Evolutionary conservation across 2,113 vertebrate genomes (phyloP), one percentile per base, ranked within the genome.

Genomic region (Cinclus mexicanus): DNA sequence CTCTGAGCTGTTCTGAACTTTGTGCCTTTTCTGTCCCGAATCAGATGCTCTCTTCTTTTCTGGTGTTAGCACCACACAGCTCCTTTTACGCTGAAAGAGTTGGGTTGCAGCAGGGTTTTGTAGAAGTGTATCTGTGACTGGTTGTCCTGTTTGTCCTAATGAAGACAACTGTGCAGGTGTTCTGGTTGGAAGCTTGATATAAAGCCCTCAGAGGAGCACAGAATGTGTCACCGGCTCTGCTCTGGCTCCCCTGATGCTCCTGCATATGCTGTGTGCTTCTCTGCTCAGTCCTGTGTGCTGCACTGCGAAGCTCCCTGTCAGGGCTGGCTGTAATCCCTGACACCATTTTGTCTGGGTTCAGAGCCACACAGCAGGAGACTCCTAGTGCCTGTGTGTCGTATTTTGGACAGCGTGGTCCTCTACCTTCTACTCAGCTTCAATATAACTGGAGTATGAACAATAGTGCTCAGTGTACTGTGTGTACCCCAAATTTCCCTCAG

Each of bases 151-250:
- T 82, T 85, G 70, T 70, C 56, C 25, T 88, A 61, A 49, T 65
- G 56, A 70, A 65, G 86, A 41, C 26, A 78, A 5, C 26, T 29
- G 37, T 37, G 50, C 7, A 1, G 21, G 8, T 1, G 6, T 22
- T 83, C 7, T 83, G 39, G 29, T 47, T 70, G 50, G 74, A 46
- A 56, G 22, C 10, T 37, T 1, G 3, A 18, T 50, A 23, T 52
- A 8, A 64, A 83, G 52, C 75, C 57, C 68, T 18, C 5, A 7
- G 22, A 75, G 39, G 47, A 50, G 50, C 13, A 8, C 12, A 37
- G 70, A 17, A 17, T 20, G n/a, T 7, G 8, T 85, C 61, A 7
- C 24, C 0, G 0, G 56, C 52, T 61, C 28, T 50, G 39, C 61
- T 57, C 46, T 15, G 44, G 57, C 81, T 81, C 59, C 23, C 39